phyloP scores from a whole-genome alignment of 2,797 vertebrate species.

The Peromyscus nudipes region DNA sequence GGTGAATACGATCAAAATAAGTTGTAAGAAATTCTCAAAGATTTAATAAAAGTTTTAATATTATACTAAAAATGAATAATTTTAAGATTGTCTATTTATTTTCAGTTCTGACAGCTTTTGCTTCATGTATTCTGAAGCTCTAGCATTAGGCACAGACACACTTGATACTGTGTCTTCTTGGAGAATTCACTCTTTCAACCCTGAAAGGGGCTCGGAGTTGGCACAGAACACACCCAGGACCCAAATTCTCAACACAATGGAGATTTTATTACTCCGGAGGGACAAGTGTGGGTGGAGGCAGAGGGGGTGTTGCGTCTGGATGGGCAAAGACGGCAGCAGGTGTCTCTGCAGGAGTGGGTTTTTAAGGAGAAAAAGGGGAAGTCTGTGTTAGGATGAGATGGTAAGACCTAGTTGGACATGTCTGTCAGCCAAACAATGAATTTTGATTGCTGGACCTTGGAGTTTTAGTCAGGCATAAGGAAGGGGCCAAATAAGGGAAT shows the following conservation, averaged over 20 bases:
- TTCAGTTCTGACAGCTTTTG: background rate
- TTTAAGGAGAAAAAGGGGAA: background rate
- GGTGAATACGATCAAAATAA: background rate
- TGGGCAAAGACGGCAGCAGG: background rate
- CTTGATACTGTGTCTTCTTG: constrained; percentile 27
- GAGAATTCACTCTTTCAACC: background rate
- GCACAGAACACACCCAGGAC: background rate
- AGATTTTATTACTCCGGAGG: background rate
- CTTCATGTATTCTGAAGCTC: background rate
- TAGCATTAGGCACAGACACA: background rate
- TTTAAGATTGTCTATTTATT: background rate
- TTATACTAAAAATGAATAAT: background rate
- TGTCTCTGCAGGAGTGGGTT: background rate
- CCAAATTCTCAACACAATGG: background rate
- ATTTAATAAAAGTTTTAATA: background rate
- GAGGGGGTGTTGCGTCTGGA: background rate
- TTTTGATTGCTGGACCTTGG: background rate
- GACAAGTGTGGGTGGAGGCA: background rate
- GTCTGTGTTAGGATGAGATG: background rate
- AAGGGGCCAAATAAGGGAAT: background rate
- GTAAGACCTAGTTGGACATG: background rate
- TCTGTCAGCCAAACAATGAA: background rate
- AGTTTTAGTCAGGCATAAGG: background rate
- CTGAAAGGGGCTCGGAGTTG: background rate
- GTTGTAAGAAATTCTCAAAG: background rate